phyloP scores from a whole-genome alignment of 1,140 invertebrate genomes.

The Drosophila sp. region DNA sequence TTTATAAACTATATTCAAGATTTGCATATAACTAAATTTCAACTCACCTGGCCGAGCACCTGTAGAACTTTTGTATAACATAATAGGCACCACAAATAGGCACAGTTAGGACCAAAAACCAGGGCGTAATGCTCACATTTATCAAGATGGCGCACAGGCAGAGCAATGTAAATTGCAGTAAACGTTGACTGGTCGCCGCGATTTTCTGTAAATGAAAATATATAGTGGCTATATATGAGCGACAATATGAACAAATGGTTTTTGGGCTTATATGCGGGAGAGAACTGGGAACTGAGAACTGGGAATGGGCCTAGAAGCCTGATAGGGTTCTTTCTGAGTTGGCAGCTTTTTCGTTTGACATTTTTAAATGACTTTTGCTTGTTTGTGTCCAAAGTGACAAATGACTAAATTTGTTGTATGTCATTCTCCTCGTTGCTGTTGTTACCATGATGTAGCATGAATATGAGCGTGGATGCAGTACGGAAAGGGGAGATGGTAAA shows the following conservation, averaged over 20 bases:
- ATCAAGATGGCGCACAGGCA: constrained; percentile 89
- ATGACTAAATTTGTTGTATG: constrained; percentile 56
- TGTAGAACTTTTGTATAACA: constrained; percentile 88
- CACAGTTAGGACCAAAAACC: constrained; percentile 88
- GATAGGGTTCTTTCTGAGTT: constrained; percentile 8
- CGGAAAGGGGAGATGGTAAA: not conserved
- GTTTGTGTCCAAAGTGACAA: constrained; percentile 57
- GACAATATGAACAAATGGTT: constrained; percentile 13
- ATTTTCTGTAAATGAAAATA: constrained; percentile 87
- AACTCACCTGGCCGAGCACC: constrained; percentile 87
- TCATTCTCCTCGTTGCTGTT: constrained; percentile 9
- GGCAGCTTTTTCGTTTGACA: constrained; percentile 35
- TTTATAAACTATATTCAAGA: not conserved
- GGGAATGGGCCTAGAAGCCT: not conserved
- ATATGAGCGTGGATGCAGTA: not conserved
- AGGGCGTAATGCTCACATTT: constrained; percentile 88
- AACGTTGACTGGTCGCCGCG: constrained; percentile 88
- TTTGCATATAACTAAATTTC: not conserved
- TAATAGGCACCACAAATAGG: constrained; percentile 88
- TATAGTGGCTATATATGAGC: constrained; percentile 14
- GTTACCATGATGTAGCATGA: constrained; percentile 25
- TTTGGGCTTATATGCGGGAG: not conserved
- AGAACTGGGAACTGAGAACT: too few species aligned
- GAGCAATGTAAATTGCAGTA: constrained; percentile 88
- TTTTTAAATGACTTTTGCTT: constrained; percentile 63